A percentile compares a stretch with the other conserved stretches of the same genome.
These are phyloP conservation scores for Tachysurus vachellii DNA, from an alignment of 2,113 vertebrate genomes.

Conservation along the genomic window DNA sequence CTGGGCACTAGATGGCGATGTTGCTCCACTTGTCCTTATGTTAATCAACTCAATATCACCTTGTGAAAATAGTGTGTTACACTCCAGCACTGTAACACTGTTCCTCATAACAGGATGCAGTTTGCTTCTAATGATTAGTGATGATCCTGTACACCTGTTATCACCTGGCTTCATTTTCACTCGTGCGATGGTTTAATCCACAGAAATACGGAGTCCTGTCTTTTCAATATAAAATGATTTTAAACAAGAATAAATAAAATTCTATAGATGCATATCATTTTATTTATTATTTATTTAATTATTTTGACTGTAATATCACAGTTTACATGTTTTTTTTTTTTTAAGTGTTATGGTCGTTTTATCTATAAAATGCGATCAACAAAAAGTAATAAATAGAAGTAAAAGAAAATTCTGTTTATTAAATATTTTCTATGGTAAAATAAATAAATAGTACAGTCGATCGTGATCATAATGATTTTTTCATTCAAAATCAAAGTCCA, in stretches of 20 bases:
- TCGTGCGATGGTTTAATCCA: not conserved
- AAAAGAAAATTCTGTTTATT: no score
- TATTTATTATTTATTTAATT: not conserved
- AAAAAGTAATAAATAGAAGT: no score
- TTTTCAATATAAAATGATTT: not conserved
- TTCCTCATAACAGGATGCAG: not conserved
- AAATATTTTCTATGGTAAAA: not conserved
- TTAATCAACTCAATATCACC: not conserved
- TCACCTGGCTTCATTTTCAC: not conserved
- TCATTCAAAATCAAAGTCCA: no score
- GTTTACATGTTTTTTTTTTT: not conserved
- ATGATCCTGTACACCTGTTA: not conserved
- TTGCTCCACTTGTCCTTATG: not conserved
- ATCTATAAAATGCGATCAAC: no score
- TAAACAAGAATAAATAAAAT: no score
- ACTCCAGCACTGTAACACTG: not conserved
- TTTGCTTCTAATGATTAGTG: not conserved
- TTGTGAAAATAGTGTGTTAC: not conserved
- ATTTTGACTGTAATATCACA: not conserved
- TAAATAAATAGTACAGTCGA: not conserved
- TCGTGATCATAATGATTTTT: not conserved
- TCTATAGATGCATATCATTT: no score
- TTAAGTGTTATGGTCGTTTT: no score
- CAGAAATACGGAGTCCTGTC: not conserved
- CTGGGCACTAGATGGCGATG: not conserved